Conservation (phyloP, 2,113 vertebrate species). For the Brachypteracias leptosomus region DNA sequence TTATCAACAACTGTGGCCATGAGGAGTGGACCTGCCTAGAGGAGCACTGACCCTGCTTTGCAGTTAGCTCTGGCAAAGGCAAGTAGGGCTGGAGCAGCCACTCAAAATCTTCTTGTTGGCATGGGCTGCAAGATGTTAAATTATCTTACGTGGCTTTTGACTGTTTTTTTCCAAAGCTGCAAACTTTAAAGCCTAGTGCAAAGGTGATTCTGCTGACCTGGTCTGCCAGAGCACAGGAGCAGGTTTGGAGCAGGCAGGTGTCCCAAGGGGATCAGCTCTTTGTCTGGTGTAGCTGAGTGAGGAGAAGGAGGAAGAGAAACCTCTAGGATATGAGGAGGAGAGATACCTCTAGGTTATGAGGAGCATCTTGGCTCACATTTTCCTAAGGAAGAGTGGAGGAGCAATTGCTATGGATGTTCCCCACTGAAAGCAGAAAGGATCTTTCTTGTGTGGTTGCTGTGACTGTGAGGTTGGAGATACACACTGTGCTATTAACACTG, state of each 20-base stretch:
- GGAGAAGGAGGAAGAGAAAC: neutral
- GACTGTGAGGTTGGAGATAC: neutral
- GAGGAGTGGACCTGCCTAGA: neutral
- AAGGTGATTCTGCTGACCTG: neutral
- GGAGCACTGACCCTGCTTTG: accelerated
- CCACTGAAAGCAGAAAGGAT: neutral
- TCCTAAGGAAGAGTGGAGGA: neutral
- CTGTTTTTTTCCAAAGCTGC: neutral
- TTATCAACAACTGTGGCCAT: neutral
- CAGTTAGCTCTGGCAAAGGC: neutral
- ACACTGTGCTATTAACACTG: neutral
- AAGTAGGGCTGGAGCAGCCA: neutral
- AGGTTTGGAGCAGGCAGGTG: neutral
- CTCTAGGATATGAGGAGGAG: neutral
- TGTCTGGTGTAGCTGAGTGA: neutral
- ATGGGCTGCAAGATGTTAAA: neutral
- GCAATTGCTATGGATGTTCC: neutral
- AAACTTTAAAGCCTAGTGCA: neutral
- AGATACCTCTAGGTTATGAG: no score
- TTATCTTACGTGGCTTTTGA: neutral
- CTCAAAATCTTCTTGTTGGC: accelerated
- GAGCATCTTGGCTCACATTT: neutral
- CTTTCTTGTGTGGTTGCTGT: neutral
- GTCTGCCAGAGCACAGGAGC: neutral
- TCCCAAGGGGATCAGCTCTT: neutral